Conservation (phyloP, 1,140 invertebrate genomes). For the Trypoxylus dichotomus region DNA sequence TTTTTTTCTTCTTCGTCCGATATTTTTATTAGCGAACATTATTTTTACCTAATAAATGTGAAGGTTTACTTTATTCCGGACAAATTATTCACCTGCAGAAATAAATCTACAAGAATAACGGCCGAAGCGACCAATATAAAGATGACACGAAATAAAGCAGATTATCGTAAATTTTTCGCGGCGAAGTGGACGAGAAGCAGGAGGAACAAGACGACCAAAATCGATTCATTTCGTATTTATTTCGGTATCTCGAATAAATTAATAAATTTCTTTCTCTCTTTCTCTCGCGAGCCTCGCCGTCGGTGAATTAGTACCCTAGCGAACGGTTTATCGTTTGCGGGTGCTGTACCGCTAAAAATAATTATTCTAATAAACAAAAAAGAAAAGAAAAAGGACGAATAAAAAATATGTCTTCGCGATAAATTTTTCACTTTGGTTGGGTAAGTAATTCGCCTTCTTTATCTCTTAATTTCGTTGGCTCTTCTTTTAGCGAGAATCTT, state of each 20-base stretch:
- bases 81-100: neutral
- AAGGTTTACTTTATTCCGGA: neutral
- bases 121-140: neutral
- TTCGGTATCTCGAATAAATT: neutral
- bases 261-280: neutral
- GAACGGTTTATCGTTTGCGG: neutral
- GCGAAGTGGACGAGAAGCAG: neutral
- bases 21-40: neutral
- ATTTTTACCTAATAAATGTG: neutral
- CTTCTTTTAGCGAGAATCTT: neutral
- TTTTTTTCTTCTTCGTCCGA: neutral
- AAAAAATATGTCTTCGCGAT: conserved; percentile 15
- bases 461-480: neutral
- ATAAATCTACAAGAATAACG: conserved; percentile 2
- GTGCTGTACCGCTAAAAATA: neutral
- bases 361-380: conserved; percentile 12
- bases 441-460: neutral
- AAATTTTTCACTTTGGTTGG: neutral
- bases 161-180: neutral
- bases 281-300: no score
- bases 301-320: neutral
- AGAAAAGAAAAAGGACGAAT: neutral
- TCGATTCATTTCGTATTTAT: neutral
- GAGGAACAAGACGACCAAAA: neutral
- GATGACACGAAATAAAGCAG: conserved; percentile 18